phyloP scores from a whole-genome alignment of 1,140 invertebrate genomes.

The Coenobita brevimanus region DNA sequence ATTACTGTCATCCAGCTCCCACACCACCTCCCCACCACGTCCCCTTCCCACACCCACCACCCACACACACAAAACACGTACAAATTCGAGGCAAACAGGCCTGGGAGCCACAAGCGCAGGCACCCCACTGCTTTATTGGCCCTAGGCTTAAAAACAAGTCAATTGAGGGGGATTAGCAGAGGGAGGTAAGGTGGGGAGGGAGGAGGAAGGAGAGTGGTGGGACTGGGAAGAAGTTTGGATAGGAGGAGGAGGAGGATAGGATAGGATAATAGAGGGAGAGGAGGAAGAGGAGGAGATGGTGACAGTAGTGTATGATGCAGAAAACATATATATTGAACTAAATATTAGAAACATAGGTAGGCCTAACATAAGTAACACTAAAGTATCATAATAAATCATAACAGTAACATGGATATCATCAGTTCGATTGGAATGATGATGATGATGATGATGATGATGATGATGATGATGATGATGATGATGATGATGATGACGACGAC shows the following conservation, averaged over 20 bases:
- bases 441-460: not conserved
- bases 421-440: constrained; percentile 5
- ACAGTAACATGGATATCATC: not conserved
- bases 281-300: no score
- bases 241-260: not conserved
- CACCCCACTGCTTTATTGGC: constrained; percentile 52
- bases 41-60: not conserved
- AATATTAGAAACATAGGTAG: not conserved
- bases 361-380: not conserved
- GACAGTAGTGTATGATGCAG: no score
- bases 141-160: constrained; percentile 63
- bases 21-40: not conserved
- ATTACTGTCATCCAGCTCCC: no score
- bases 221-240: not conserved
- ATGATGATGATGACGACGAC: not conserved
- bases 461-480: constrained; percentile 1
- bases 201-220: not conserved
- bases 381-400: not conserved
- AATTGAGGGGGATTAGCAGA: constrained; percentile 54
- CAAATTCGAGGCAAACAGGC: constrained; percentile 48
- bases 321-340: not conserved
- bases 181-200: not conserved
- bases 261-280: not conserved
- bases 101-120: not conserved
- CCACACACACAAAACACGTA: constrained; percentile 8